These are phyloP conservation scores for Microcaecilia unicolor DNA, from an alignment of 2,797 vertebrate species.

Conservation along the genomic window DNA sequence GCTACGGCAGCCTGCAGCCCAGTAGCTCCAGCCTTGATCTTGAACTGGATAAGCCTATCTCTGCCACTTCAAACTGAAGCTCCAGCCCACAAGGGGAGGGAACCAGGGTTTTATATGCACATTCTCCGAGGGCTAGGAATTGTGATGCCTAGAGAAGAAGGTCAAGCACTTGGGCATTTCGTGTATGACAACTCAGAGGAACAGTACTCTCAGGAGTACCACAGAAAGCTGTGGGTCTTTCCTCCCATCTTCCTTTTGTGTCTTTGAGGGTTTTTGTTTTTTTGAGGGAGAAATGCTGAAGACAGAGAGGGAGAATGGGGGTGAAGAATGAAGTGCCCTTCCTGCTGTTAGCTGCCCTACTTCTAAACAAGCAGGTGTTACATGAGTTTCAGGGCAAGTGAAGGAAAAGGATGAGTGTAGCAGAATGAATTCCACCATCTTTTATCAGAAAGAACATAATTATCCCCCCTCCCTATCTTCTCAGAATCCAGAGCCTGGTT, in stretches of 20 bases:
- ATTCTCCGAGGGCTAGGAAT: constrained; percentile 19
- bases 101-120: not conserved
- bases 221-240: constrained; percentile 28
- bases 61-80: constrained; percentile 81
- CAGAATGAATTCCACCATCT: too few relatives aligned
- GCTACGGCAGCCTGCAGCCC: constrained; percentile 80
- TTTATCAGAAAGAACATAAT: too few relatives aligned
- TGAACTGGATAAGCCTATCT: constrained; percentile 86
- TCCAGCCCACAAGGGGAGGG: constrained; percentile 1
- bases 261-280: constrained; percentile 19
- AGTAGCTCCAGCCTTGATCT: constrained; percentile 61
- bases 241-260: constrained; percentile 14
- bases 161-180: constrained; percentile 26
- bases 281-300: too few relatives aligned
- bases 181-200: constrained; percentile 15
- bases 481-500: too few relatives aligned
- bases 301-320: too few relatives aligned
- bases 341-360: too few relatives aligned
- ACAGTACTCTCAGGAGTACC: constrained; percentile 23
- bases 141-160: constrained; percentile 2
- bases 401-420: too few relatives aligned
- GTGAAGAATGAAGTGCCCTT: too few relatives aligned
- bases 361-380: too few relatives aligned
- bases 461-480: too few relatives aligned
- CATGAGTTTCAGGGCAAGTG: too few relatives aligned